Evolutionary conservation across 2,888 invertebrate species (phyloP).

Genomic region (Digitonthophagus gazella): DNA sequence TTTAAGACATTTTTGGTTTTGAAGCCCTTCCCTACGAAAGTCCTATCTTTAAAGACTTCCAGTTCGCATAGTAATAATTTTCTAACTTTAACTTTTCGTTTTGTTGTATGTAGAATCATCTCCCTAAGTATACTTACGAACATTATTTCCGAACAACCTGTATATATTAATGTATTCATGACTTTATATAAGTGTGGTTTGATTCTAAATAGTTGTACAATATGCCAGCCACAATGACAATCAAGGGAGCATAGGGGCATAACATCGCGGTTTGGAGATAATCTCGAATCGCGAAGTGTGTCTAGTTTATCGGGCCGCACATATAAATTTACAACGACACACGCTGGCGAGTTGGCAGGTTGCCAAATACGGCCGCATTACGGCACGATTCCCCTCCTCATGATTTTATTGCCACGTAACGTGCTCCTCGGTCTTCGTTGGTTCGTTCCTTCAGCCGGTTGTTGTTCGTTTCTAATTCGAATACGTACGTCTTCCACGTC

Average conservation of each 20-base stretch:
- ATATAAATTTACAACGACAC: slow-evolving; percentile 8
- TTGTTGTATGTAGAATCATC: too few species aligned
- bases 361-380: slow-evolving; percentile 11
- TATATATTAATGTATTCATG: neutral
- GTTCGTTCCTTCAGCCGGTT: neutral
- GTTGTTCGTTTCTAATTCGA: neutral
- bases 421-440: neutral
- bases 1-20: too few species aligned
- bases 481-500: neutral
- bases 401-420: slow-evolving; percentile 9
- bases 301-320: slow-evolving; percentile 4
- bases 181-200: neutral
- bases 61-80: too few species aligned
- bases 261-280: neutral
- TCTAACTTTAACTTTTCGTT: too few species aligned
- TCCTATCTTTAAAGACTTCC: too few species aligned
- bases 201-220: neutral
- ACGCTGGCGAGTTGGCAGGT: slow-evolving; percentile 1
- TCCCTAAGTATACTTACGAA: too few species aligned
- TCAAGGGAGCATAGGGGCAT: neutral
- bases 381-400: neutral
- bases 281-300: neutral
- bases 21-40: too few species aligned
- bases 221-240: neutral
- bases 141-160: too few species aligned